Base-by-base conservation (phyloP, 2,888 invertebrate species). In the Stenolophus ochropezus region DNA sequence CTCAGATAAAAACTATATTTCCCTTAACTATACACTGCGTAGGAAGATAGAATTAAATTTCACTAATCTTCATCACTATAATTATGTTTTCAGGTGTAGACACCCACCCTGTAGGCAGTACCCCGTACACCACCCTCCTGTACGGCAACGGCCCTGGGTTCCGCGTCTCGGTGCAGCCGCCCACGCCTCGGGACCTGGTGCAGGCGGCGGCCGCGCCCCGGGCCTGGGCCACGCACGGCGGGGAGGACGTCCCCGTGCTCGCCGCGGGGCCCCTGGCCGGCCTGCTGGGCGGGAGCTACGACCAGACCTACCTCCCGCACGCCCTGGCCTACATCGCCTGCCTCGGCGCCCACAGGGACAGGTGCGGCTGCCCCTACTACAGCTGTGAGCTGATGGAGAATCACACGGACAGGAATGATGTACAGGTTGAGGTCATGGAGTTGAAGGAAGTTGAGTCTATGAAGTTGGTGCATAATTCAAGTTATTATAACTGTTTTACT, bases 141-240 rank as follows among this genome's bases (percentile, higher is more conserved):
- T 94, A 94, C 85, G 93, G 93, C 1, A 93, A 93, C 79, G 94
- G 94, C 0, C 94, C 94, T 0, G 94, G 94, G 0, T 93, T 93
- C 86, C 90, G 91, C 0, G 93, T 93, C 5, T 51, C 14, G 14
- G 14, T 11, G 33, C 8, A 1, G 33, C 85, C 33, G 8, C 8
- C 33, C 8, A 11, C 11, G 33, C 33, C 33, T 6, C 33, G 33
- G 8, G 11, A 42, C 1, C 11, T 6, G 33, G 16, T 51, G 51
- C 51, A 51, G 8, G 33, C 8, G 3, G 33, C 33, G 8, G 33
- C 33, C 8, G 33, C 11, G 33, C 33, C 33, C 8, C 33, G 33
- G 8, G 11, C 6, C 1, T 42, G 33, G 33, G 33, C 33, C 1
- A 42, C 33, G 33, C 33, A 42, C 11, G 33, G 33, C 11, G 33